A percentile compares a stretch with the other conserved stretches of the same genome.
These are phyloP conservation scores for Kryptolebias marmoratus DNA, from an alignment of 2,113 vertebrate species.

Conservation along the genomic window DNA sequence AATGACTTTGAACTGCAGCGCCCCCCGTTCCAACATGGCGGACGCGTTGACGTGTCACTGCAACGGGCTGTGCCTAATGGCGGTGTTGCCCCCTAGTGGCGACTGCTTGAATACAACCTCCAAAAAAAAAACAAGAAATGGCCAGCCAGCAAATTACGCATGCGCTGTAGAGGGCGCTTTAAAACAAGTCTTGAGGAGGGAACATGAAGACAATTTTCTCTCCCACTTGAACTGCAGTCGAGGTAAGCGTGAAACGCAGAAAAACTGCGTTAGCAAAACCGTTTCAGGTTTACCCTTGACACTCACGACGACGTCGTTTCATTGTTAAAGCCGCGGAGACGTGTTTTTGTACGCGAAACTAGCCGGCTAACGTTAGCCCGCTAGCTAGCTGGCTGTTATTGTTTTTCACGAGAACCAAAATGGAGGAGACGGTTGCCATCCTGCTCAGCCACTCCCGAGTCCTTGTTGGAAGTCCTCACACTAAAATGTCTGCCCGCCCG, in stretches of 20 bases:
- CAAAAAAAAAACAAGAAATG: slow-evolving; percentile 60
- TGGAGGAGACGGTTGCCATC: slow-evolving; percentile 72
- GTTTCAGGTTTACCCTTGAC: accelerated
- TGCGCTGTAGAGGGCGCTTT: slow-evolving; percentile 71
- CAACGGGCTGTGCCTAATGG: not conserved
- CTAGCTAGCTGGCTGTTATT: slow-evolving; percentile 79
- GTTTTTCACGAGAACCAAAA: slow-evolving; percentile 79
- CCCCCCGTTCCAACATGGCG: not conserved
- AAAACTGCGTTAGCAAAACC: not conserved
- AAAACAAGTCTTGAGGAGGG: slow-evolving; percentile 78
- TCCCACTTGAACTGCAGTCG: slow-evolving; percentile 38
- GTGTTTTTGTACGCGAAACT: slow-evolving; percentile 17
- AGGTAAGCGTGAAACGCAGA: slow-evolving; percentile 16
- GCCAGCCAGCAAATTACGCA: slow-evolving; percentile 55
- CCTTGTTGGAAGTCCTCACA: slow-evolving; percentile 21
- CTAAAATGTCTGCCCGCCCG: slow-evolving; percentile 23
- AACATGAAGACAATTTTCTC: slow-evolving; percentile 67
- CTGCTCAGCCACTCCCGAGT: slow-evolving; percentile 74
- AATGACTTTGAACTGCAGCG: too few species aligned
- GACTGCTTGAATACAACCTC: not conserved
- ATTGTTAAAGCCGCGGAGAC: accelerated
- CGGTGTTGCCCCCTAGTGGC: slow-evolving; percentile 36
- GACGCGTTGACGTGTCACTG: not conserved
- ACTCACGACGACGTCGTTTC: not conserved
- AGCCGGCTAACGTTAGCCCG: slow-evolving; percentile 58